phyloP scores from a whole-genome alignment of 2,888 invertebrate genomes.

The Pyralis farinalis region DNA sequence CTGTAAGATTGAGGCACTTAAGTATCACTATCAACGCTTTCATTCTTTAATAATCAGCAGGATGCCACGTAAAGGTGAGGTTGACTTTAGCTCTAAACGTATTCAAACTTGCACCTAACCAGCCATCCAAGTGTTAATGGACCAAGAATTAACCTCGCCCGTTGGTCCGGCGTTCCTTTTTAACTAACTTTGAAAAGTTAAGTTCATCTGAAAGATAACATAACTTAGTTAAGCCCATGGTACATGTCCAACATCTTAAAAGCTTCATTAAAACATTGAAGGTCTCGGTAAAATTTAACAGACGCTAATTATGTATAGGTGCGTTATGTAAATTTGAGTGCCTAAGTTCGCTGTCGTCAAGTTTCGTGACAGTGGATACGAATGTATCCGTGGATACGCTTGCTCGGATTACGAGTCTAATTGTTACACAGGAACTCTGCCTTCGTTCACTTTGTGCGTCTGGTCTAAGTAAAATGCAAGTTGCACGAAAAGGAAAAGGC shows the following conservation, averaged over 20 bases:
- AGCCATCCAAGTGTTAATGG: too few relatives aligned
- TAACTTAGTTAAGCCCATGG: neutral
- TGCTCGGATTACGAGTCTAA: neutral
- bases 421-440: neutral
- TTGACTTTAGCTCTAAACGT: too few relatives aligned
- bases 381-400: neutral
- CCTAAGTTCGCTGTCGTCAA: neutral
- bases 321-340: neutral
- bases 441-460: neutral
- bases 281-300: neutral
- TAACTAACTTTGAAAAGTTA: too few relatives aligned
- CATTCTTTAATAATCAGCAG: too few relatives aligned
- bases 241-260: neutral
- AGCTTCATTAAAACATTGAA: constrained; percentile 5
- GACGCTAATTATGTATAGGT: neutral
- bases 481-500: neutral
- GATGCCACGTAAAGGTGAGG: too few relatives aligned
- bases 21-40: too few relatives aligned
- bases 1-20: too few relatives aligned
- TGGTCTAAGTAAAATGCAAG: neutral
- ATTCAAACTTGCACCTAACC: too few relatives aligned
- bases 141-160: too few relatives aligned
- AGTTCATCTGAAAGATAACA: neutral
- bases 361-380: neutral
- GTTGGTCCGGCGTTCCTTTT: too few relatives aligned